These are phyloP conservation scores for Venusia cambrica DNA, from an alignment of 2,888 invertebrate genomes.

Conservation along the genomic window DNA sequence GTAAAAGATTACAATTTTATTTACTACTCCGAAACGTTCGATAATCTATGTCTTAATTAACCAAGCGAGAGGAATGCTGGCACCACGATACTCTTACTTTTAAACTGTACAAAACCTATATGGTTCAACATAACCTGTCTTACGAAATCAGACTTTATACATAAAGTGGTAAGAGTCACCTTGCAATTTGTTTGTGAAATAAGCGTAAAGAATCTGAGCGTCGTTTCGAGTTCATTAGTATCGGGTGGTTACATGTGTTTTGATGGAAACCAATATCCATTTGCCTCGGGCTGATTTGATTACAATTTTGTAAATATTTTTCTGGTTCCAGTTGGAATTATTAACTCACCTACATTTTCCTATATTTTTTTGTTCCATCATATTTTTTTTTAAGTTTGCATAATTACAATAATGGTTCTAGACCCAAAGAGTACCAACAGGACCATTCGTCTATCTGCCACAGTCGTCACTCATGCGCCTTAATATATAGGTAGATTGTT, in stretches of 20 bases:
- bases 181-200: conserved; percentile 20
- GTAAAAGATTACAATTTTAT: conserved; percentile 76
- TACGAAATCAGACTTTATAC: conserved; percentile 14
- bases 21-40: conserved; percentile 77
- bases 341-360: too few species aligned
- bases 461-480: too few species aligned
- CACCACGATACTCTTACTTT: conserved; percentile 43
- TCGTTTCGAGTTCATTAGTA: conserved; percentile 52
- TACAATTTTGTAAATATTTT: conserved; percentile 55
- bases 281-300: conserved; percentile 66
- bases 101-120: conserved; percentile 28
- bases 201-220: conserved; percentile 29
- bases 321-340: too few species aligned
- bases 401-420: too few species aligned
- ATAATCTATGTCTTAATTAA: conserved; percentile 81
- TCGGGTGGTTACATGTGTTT: conserved; percentile 68
- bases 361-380: too few species aligned
- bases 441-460: too few species aligned
- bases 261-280: conserved; percentile 70
- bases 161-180: conserved; percentile 26
- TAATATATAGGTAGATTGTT: too few species aligned
- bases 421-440: too few species aligned
- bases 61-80: conserved; percentile 63
- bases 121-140: conserved; percentile 7
- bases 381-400: too few species aligned